A percentile compares a stretch with the other conserved stretches of the same genome.
These are phyloP conservation scores for Polia nebulosa DNA, from an alignment of 2,888 invertebrate species.

Conservation along the genomic window DNA sequence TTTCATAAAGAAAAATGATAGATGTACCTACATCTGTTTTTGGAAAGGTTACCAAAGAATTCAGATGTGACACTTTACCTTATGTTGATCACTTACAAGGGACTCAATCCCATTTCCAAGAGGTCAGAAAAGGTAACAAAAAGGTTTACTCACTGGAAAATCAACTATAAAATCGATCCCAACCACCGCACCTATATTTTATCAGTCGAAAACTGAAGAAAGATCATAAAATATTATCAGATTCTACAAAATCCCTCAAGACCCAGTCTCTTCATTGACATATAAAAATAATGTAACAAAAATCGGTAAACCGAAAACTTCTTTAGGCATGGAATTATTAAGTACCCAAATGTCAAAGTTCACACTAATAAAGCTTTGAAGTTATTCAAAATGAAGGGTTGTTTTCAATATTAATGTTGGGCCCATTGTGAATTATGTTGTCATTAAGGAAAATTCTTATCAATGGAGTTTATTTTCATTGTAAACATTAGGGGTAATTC, in stretches of 20 bases:
- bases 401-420: constrained; percentile 16
- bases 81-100: constrained; percentile 43
- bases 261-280: background rate
- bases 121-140: constrained; percentile 36
- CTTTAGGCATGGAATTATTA: background rate
- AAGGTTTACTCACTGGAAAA: constrained; percentile 42
- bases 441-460: constrained; percentile 31
- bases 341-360: constrained; percentile 37
- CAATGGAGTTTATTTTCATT: constrained; percentile 38
- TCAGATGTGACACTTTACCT: constrained; percentile 9
- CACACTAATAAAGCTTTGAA: constrained; percentile 11
- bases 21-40: background rate
- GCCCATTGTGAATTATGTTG: constrained; percentile 21
- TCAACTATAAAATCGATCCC: constrained; percentile 41
- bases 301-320: background rate
- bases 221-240: constrained; percentile 40
- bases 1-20: background rate
- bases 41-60: background rate
- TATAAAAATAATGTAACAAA: constrained; percentile 20
- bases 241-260: background rate
- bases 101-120: constrained; percentile 20
- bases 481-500: constrained; percentile 12
- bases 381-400: constrained; percentile 9
- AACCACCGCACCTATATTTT: constrained; percentile 6
- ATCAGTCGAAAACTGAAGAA: constrained; percentile 21